Evolutionary conservation across 1,140 invertebrate species (phyloP), one percentile per base, ranked within the genome.

Genomic region (Sitophilus oryzae): DNA sequence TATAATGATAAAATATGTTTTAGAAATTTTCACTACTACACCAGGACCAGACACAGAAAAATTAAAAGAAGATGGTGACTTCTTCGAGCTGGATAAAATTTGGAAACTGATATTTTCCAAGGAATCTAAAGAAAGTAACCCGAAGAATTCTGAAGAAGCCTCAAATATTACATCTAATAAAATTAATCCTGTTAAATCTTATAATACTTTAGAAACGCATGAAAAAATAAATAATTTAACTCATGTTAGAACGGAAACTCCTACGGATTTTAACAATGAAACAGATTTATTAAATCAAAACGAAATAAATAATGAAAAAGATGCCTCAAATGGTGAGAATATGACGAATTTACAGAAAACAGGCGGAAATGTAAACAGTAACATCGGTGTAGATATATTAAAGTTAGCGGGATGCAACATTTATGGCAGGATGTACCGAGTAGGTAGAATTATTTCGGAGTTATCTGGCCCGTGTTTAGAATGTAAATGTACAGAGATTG

Each of bases 401-500:
- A 91, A 91, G 69, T 67, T 93, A 55, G 88, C 87, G 8, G 90
- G 90, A 1, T 94, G 91, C 66, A 93, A 94, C 73, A 93, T 94
- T 61, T 93, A 93, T 66, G 91, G 91, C 2, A 79, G 84, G 59
- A 92, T 93, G 86, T 93, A 93, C 70, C 78, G 84, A 3, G 85
- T 93, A 1, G 89, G 88, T 3, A 78, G 82, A 66, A 87, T 90
- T 60, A 92, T 94, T 49, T 78, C 82, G 0, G 89, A 93, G 74
- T 74, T 94, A 47, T 91, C 89, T 4, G 82, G 80, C 44, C 79
- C 83, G 3, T 94, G 91, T 71, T 78, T 85, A 53, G 85, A 89
- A 67, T 93, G 91, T 71, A 85, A 82, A 66, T 93, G 91, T 74
- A 90, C 90, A 15, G 85, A 91, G 65, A 73, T 86, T 46, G 91